phyloP scores from a whole-genome alignment of 2,113 vertebrate genomes.

The Clarias magur region DNA sequence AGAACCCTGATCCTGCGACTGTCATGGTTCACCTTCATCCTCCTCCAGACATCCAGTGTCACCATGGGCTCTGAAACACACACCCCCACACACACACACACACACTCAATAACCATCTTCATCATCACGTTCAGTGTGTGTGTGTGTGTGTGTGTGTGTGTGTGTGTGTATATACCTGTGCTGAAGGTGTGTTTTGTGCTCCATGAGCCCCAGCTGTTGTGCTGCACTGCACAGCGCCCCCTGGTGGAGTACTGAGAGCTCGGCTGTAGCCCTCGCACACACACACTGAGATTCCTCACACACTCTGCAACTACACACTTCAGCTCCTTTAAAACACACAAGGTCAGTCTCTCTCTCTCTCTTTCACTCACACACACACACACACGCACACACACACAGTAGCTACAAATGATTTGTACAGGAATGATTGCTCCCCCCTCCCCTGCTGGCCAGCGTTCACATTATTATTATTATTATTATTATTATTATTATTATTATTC shows the following conservation, averaged over 20 bases:
- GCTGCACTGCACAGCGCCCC: slow-evolving; percentile 56
- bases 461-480: no score
- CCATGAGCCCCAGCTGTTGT: slow-evolving; percentile 57
- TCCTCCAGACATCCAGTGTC: slow-evolving; percentile 65
- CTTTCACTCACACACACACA: no score
- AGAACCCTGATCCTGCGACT: slow-evolving; percentile 56
- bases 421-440: no score
- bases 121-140: not conserved
- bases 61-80: slow-evolving; percentile 56
- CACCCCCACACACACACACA: not conserved
- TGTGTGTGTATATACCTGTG: slow-evolving; percentile 57
- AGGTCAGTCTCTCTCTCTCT: no score
- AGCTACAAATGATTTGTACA: no score
- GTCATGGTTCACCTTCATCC: slow-evolving; percentile 27
- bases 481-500: no score
- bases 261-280: slow-evolving; percentile 56
- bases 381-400: no score
- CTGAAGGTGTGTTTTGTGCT: slow-evolving; percentile 19
- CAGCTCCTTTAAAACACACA: slow-evolving; percentile 36
- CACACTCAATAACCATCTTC: not conserved
- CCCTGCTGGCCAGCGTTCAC: no score
- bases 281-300: slow-evolving; percentile 21
- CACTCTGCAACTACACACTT: slow-evolving; percentile 42
- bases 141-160: not conserved
- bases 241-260: slow-evolving; percentile 53